phyloP scores from a whole-genome alignment of 2,797 vertebrate species.

The Pteropus rufus region DNA sequence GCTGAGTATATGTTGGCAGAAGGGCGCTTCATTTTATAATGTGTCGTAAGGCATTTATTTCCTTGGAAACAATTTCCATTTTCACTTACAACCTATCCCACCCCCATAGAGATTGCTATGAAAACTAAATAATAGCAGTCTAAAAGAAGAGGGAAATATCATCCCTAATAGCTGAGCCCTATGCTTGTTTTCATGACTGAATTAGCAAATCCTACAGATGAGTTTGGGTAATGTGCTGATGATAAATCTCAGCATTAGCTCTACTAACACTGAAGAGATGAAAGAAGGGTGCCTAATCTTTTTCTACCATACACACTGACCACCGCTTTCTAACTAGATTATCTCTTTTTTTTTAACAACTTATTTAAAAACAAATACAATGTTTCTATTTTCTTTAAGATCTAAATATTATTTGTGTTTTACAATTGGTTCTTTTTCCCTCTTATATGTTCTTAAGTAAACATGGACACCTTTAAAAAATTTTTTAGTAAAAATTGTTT shows the following conservation, averaged over 20 bases:
- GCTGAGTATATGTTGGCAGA: background rate
- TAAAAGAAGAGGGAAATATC: background rate
- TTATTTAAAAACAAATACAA: background rate
- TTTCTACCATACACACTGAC: background rate
- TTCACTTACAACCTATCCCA: background rate
- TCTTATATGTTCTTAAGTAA: background rate
- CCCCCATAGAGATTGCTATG: background rate
- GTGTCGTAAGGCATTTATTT: background rate
- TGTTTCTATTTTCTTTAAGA: background rate
- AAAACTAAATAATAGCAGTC: background rate
- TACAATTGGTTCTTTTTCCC: background rate
- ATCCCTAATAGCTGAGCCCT: background rate
- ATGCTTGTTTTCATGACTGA: background rate
- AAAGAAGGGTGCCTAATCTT: background rate
- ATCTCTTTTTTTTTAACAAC: background rate
- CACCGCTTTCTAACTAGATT: background rate
- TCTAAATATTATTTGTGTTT: background rate
- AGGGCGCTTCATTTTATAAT: background rate
- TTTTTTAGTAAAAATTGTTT: background rate
- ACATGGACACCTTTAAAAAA: background rate
- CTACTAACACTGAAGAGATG: background rate
- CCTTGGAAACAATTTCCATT: background rate
- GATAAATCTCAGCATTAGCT: background rate
- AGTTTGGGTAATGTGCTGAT: background rate
- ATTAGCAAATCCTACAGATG: background rate